A percentile compares a stretch with the other conserved stretches of the same genome.
Conservation (phyloP, 2,888 invertebrate species). For the Mylabris sibirica region DNA sequence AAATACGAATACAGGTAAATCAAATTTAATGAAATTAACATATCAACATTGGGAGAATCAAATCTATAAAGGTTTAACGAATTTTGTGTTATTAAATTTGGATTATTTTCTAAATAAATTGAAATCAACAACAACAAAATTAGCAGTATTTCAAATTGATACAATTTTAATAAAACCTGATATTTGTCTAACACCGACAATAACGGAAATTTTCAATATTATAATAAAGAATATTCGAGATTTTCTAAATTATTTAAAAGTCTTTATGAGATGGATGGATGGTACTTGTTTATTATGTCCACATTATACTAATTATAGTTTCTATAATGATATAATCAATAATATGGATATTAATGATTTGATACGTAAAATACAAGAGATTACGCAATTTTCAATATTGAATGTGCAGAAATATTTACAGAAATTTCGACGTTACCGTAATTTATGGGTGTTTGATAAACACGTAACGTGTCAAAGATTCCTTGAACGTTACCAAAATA, state of each 20-base stretch:
- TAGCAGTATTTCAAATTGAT: constrained; percentile 78
- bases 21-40: constrained; percentile 76
- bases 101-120: constrained; percentile 69
- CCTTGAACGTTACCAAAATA: constrained; percentile 69
- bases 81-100: constrained; percentile 75
- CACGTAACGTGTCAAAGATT: constrained; percentile 78
- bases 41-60: constrained; percentile 85
- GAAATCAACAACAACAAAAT: constrained; percentile 61
- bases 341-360: constrained; percentile 75
- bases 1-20: constrained; percentile 78
- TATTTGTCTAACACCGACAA: constrained; percentile 77
- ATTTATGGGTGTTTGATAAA: constrained; percentile 82
- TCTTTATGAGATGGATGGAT: constrained; percentile 86
- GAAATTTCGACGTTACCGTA: constrained; percentile 78
- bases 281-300: constrained; percentile 79
- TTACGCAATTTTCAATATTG: constrained; percentile 71
- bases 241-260: constrained; percentile 76
- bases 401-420: constrained; percentile 69
- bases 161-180: constrained; percentile 78
- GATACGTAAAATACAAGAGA: constrained; percentile 71
- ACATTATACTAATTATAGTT: constrained; percentile 73
- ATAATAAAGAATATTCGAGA: constrained; percentile 78
- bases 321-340: constrained; percentile 79
- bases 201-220: constrained; percentile 79
- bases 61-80: constrained; percentile 73